These are phyloP conservation scores for Ypsolopha scabrella DNA, from an alignment of 2,888 invertebrate species.

Conservation along the genomic window DNA sequence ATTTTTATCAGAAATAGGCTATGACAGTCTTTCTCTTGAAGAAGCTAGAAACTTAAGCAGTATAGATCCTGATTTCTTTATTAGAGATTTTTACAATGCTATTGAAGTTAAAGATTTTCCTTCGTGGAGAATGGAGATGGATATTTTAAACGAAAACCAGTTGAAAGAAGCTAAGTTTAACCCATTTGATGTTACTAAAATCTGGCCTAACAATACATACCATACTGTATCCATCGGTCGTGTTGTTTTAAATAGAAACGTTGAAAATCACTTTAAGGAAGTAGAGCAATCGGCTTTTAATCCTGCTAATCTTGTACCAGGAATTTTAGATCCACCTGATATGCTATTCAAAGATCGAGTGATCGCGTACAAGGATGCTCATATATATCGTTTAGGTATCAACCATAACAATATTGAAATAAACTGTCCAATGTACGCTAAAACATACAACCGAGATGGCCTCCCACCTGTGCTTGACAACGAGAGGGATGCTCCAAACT, in stretches of 20 bases:
- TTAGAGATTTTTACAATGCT: conserved; percentile 83
- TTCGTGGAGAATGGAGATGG: conserved; percentile 79
- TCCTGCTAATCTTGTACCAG: conserved; percentile 5
- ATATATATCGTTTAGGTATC: conserved; percentile 3
- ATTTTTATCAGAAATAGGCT: conserved; percentile 87
- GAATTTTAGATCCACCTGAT: conserved; percentile 4
- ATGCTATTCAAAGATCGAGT: conserved; percentile 2
- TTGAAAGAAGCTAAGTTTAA: conserved; percentile 79
- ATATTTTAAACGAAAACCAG: conserved; percentile 80
- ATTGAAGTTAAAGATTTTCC: conserved; percentile 76
- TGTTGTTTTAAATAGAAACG: conserved; percentile 4
- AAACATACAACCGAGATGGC: no score
- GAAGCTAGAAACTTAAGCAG: conserved; percentile 72
- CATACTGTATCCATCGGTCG: neutral
- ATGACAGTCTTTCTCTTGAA: conserved; percentile 74
- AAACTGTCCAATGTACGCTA: no score
- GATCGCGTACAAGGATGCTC: conserved; percentile 4
- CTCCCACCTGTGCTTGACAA: no score
- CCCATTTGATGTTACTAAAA: conserved; percentile 85
- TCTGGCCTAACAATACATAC: neutral
- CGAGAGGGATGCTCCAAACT: no score
- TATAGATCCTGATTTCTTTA: conserved; percentile 82
- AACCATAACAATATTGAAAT: neutral
- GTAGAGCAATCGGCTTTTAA: conserved; percentile 6
- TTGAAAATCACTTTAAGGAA: conserved; percentile 4